Evolutionary conservation across 1,140 invertebrate genomes (phyloP), one percentile per base, ranked within the genome.

Genomic region (Ostrea denselamellosa): DNA sequence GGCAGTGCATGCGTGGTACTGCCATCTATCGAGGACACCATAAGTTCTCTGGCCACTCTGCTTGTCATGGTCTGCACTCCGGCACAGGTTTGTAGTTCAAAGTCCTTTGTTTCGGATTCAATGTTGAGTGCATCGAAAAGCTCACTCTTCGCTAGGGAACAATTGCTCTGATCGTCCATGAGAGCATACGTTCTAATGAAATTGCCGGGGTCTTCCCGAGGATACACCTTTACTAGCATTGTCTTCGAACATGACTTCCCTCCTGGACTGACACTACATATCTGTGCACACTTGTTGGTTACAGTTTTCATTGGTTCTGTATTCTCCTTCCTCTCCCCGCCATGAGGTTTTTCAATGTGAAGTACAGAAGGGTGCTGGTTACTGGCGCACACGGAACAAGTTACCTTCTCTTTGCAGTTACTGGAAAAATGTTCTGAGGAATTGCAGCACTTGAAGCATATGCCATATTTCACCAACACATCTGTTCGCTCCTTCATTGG

Each of bases 191-290:
- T 25, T 22, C 28, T 68, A 58, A 89, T 25, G 9, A 12, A 9
- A 54, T 25, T 28, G 9, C 53, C 17, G 65, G 85, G 56, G 9
- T 56, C 52, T 10, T n/a, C 34, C 51, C 4, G 14, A n/a, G 83
- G 83, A 54, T 58, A 53, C 8, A 88, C 71, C 0, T 83, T 22
- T 7, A 89, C 89, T 0, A 85, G 87, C n/a, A 83, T 14, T 51
- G 87, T 88, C 54, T 85, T 90, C 5, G 87, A 68, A 77, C 89
- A 88, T 19, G 89, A 87, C 54, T 86, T 85, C 56, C 83, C 89
- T 14, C 34, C 58, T 1, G 12, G 34, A 83, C 51, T 51, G 8
- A 14, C 58, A 25, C 85, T 9, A 52, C 84, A 85, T 17, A 88
- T 83, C 9, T 83, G 58, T 0, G 84, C 68, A 83, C 87, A 85